phyloP scores from a whole-genome alignment of 2,797 vertebrate species.

The Chromis chromis region DNA sequence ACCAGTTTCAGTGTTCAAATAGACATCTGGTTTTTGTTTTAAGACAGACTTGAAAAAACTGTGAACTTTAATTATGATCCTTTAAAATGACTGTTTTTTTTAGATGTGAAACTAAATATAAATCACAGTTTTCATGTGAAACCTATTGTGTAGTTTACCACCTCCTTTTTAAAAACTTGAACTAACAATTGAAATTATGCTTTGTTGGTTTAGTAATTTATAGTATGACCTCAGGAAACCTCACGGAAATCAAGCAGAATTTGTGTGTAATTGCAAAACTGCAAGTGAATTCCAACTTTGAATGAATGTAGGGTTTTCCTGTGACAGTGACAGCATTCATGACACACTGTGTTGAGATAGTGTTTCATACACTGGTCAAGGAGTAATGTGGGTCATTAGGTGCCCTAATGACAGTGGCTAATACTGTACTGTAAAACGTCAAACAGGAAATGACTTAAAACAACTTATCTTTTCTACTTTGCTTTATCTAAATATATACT shows the following conservation, averaged over 20 bases:
- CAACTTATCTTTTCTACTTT: too few relatives aligned
- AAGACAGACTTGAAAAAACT: not conserved
- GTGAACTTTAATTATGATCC: not conserved
- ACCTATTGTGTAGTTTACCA: too few relatives aligned
- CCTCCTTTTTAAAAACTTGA: not conserved
- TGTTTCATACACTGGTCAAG: slow-evolving; percentile 26
- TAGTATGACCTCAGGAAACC: not conserved
- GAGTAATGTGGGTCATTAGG: slow-evolving; percentile 16
- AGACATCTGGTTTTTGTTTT: not conserved
- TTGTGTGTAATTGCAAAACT: slow-evolving; percentile 15
- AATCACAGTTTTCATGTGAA: too few relatives aligned
- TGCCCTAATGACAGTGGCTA: slow-evolving; percentile 21
- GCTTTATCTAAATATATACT: too few relatives aligned
- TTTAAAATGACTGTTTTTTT: not conserved
- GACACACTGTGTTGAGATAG: slow-evolving; percentile 1
- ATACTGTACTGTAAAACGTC: not conserved
- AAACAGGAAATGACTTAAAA: too few relatives aligned
- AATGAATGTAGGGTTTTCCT: slow-evolving; percentile 34
- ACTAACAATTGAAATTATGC: not conserved
- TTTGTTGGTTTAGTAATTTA: slow-evolving; percentile 1
- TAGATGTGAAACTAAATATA: not conserved
- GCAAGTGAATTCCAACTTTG: slow-evolving; percentile 35
- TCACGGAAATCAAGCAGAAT: not conserved
- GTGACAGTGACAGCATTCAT: slow-evolving; percentile 19
- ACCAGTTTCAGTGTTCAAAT: not conserved